Base-by-base conservation (phyloP, 2,113 vertebrate species). In the Pteropus alecto region DNA sequence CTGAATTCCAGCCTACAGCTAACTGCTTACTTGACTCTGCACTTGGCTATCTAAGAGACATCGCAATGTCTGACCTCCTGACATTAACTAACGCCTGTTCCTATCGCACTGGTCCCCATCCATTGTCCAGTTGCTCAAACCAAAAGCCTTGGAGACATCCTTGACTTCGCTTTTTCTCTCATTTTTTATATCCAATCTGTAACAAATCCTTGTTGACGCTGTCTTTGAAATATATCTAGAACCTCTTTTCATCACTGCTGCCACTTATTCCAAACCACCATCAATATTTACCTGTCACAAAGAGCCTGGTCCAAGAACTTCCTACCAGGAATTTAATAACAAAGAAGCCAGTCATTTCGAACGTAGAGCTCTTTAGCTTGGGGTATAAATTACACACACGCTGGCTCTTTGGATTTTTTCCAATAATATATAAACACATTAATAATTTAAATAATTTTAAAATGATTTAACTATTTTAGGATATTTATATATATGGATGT, bases 381-480 rank as follows among this genome's bases (percentile, higher is more conserved):
- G 43, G 16, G 38, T 41, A 70, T 58, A 81, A n/a, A 76, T 67
- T 73, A 60, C 8, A 48, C 3, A 60, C 5, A 56, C 1, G 71
- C 21, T 51, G 21, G 33, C 18, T 54, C 76, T 58, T 82, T 41
- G 30, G 6, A 83, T 86, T 89, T 74, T 86, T 63, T 60, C 85
- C 48, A 77, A 68, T 83, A 87, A 90, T 48, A n/a, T 78, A 11
- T 35, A 61, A 85, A 65, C 24, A 96, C 16, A 84, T 65, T 88
- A 86, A 82, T 82, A 71, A 92, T 86, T 68, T 82, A 94, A 92
- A 65, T 56, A 54, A 85, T 79, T 96, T 95, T 12, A 93, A 93
- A 93, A 88, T 85, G 38, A 1, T 87, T 87, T 90, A 89, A 78
- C 18, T 94, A 63, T 90, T 94, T 94, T 90, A 92, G 22, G 82